Percentiles rank a stretch among this genome's conserved stretches.
These are phyloP conservation scores for Brachionus sp. DNA, from an alignment of 1,140 invertebrate genomes.

Conservation along the genomic window DNA sequence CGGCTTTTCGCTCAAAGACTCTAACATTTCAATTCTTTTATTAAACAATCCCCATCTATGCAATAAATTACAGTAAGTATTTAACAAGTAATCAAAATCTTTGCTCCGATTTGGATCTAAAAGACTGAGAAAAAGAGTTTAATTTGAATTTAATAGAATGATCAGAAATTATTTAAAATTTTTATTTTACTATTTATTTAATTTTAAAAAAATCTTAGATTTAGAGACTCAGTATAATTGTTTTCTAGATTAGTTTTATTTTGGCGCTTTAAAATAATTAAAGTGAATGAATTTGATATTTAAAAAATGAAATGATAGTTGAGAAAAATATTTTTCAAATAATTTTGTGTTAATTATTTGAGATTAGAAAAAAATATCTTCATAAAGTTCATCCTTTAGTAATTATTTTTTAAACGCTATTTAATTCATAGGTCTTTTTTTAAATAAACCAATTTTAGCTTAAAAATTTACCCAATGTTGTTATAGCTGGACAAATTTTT, in stretches of 20 bases:
- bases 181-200: not conserved
- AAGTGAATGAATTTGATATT: too few species aligned
- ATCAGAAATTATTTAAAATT: not conserved
- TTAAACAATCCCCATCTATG: constrained; percentile 26
- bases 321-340: too few species aligned
- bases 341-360: too few species aligned
- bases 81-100: constrained; percentile 4
- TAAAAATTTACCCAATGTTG: constrained; percentile 18
- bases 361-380: too few species aligned
- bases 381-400: too few species aligned
- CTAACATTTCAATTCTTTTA: constrained; percentile 29
- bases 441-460: not conserved
- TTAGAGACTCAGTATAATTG: too few species aligned
- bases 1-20: constrained; percentile 11
- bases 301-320: too few species aligned
- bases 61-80: constrained; percentile 21
- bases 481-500: not conserved
- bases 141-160: not conserved
- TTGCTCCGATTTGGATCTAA: not conserved
- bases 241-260: too few species aligned
- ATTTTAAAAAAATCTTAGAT: too few species aligned
- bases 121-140: not conserved
- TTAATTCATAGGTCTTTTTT: not conserved
- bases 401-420: not conserved
- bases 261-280: too few species aligned